Evolutionary conservation across 2,113 vertebrate species (phyloP), one percentile per base, ranked within the genome.

Genomic region (Callorhinus ursinus): DNA sequence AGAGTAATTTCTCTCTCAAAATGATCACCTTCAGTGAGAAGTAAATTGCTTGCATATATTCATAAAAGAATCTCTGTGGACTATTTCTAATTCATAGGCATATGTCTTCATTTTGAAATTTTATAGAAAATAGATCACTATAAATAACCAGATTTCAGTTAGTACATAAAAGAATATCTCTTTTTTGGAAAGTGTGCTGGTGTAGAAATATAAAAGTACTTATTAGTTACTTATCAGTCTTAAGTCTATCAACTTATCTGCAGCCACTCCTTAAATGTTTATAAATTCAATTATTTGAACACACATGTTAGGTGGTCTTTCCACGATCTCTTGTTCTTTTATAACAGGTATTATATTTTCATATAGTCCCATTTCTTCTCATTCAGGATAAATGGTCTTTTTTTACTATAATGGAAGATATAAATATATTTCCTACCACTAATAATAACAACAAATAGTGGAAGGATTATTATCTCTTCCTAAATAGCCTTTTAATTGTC

Each of bases 1-100:
- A 69, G 63, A 74, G n/a, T 85, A 51, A 90, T 93, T 95, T 85
- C 46, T 51, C 46, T 9, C 24, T 93, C 53, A 96, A 77, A 93
- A 90, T 77, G 63, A 93, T 97, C 55, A 74, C 69, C 31, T 88
- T 91, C 51, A 16, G 9, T 36, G 28, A 90, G 71, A 88, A 91
- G 90, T 63, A 93, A 90, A 96, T 71, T 36, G 15, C 71, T 63
- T 85, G 5, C 42, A 71, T 46, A 36, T 76, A 90, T 88, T 95
- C 67, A 91, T 72, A 85, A 89, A 92, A 91, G 49, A 69, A 42
- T 82, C 24, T 88, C 59, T 63, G n/a, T 83, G 71, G 88, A n/a
- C 67, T 79, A 77, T 88, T 63, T 93, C 59, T 95, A 86, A 88
- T 90, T 85, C 31, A 31, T 86, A 81, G 49, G 53, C 39, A 88